A percentile compares a stretch with the other conserved stretches of the same genome.
These are phyloP conservation scores for Sphaerophoria rueppellii DNA, from an alignment of 2,888 invertebrate species.

Conservation along the genomic window DNA sequence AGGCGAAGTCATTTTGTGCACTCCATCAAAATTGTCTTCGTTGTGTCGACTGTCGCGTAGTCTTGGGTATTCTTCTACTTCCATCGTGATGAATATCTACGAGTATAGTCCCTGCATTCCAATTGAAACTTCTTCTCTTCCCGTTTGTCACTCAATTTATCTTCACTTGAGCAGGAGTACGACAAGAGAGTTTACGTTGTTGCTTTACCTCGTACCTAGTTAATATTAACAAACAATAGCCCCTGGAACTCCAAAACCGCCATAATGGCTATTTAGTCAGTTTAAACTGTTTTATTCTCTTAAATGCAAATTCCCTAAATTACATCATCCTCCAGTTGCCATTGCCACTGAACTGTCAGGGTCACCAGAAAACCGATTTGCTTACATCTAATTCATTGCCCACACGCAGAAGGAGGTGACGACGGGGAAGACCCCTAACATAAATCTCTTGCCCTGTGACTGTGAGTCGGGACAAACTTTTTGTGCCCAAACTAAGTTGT, in stretches of 20 bases:
- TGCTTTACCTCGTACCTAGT: neutral
- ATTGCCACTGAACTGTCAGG: neutral
- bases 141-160: neutral
- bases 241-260: neutral
- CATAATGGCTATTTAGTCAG: conserved; percentile 1
- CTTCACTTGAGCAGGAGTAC: neutral
- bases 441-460: conserved; percentile 56
- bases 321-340: conserved; percentile 5
- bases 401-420: no score
- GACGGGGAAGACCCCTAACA: neutral
- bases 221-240: conserved; percentile 26
- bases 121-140: conserved; percentile 63
- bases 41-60: neutral
- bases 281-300: conserved; percentile 34
- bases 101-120: conserved; percentile 60
- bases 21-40: conserved; percentile 59
- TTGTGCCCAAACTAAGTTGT: conserved; percentile 42
- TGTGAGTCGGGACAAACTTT: conserved; percentile 49
- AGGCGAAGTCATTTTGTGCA: conserved; percentile 68
- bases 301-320: conserved; percentile 49
- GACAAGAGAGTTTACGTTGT: conserved; percentile 15
- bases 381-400: conserved; percentile 41
- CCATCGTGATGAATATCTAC: conserved; percentile 17
- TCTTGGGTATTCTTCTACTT: neutral
- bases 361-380: conserved; percentile 2